Percentiles rank a stretch among this genome's conserved stretches.
These are phyloP conservation scores for Myiopsitta monachus DNA, from an alignment of 2,113 vertebrate genomes.

Conservation along the genomic window DNA sequence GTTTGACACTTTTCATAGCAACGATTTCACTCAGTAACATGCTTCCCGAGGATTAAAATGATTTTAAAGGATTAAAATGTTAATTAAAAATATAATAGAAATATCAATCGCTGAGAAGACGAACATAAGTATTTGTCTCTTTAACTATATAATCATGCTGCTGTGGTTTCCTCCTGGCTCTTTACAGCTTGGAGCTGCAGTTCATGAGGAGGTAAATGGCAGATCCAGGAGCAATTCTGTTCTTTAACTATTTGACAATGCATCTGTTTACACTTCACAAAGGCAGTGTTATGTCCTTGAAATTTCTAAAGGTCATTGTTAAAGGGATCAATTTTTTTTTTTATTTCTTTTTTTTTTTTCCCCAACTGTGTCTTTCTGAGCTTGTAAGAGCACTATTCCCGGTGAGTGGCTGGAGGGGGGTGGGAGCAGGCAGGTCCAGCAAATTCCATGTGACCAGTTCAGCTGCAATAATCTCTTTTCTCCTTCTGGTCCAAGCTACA, in stretches of 20 bases:
- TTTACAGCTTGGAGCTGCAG: constrained; percentile 61
- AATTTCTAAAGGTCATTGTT: constrained; percentile 82
- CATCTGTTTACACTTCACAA: constrained; percentile 76
- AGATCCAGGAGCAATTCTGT: constrained; percentile 73
- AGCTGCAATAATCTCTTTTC: constrained; percentile 88
- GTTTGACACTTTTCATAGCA: constrained; percentile 73
- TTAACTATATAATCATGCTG: constrained; percentile 52
- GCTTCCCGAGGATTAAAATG: constrained; percentile 72
- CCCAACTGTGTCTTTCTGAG: constrained; percentile 64
- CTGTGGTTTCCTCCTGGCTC: not conserved
- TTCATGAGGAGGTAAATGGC: constrained; percentile 65
- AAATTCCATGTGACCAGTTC: constrained; percentile 82
- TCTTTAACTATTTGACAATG: constrained; percentile 72
- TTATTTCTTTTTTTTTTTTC: not conserved
- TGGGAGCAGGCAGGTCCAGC: constrained; percentile 64
- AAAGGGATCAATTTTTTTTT: constrained; percentile 71
- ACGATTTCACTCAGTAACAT: constrained; percentile 69
- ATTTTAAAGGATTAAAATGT: constrained; percentile 78
- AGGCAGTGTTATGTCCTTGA: constrained; percentile 78
- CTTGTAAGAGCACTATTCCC: constrained; percentile 59
- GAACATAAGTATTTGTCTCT: constrained; percentile 66
- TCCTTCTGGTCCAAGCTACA: constrained; percentile 80
- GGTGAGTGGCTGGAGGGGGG: constrained; percentile 54
- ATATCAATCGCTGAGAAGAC: constrained; percentile 65
- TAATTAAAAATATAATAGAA: constrained; percentile 78